phyloP scores from a whole-genome alignment of 2,797 vertebrate genomes.

The Phataginus tetradactyla region DNA sequence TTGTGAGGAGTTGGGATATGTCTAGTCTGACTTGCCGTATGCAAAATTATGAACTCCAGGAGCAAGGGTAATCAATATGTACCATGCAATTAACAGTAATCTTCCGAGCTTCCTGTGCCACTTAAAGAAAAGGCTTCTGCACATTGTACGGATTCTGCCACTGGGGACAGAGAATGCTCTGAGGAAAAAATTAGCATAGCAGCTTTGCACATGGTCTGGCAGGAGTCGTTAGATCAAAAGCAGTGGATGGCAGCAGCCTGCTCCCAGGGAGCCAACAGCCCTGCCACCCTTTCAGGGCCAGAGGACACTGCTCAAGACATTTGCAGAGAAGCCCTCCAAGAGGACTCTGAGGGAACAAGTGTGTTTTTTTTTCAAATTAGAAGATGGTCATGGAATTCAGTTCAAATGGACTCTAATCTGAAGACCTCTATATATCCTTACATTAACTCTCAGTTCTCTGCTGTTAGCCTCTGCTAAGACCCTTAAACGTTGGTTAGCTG shows the following conservation, averaged over 20 bases:
- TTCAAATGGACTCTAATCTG: not conserved
- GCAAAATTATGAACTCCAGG: slow-evolving; percentile 54
- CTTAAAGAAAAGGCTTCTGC: slow-evolving; percentile 64
- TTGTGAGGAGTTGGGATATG: not conserved
- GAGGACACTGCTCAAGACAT: slow-evolving; percentile 45
- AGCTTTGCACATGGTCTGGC: slow-evolving; percentile 55
- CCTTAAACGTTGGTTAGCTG: slow-evolving; percentile 15
- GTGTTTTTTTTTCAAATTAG: slow-evolving; percentile 31
- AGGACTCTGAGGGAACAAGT: not conserved
- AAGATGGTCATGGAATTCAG: slow-evolving; percentile 8
- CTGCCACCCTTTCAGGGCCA: not conserved
- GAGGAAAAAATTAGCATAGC: slow-evolving; percentile 65
- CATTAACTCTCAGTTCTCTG: not conserved
- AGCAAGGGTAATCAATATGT: slow-evolving; percentile 61
- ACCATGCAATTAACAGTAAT: slow-evolving; percentile 67
- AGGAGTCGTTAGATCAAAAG: slow-evolving; percentile 68
- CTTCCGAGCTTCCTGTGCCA: slow-evolving; percentile 35
- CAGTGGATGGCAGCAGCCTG: slow-evolving; percentile 19
- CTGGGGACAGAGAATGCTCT: slow-evolving; percentile 5
- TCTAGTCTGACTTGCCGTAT: slow-evolving; percentile 43
- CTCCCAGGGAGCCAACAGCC: not conserved
- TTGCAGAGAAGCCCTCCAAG: not conserved
- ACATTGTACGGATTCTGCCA: slow-evolving; percentile 23
- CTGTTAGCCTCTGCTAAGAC: not conserved
- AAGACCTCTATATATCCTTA: not conserved